Evolutionary conservation across 1,140 invertebrate species (phyloP).

Genomic region (Helicoverpa armigera): DNA sequence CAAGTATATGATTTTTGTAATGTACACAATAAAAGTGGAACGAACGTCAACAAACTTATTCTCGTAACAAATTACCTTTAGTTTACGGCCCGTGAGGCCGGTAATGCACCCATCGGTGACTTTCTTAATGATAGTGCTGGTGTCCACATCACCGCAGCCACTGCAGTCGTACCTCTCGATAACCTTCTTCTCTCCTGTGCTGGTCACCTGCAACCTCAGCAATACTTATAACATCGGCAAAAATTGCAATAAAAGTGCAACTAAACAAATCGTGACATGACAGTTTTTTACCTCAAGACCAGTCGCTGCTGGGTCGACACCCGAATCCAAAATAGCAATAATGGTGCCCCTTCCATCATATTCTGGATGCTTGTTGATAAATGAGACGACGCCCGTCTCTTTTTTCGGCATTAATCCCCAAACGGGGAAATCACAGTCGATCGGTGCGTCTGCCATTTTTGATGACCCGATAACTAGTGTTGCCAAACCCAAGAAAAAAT

Average conservation of each 20-base stretch:
- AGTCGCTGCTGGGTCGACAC: constrained; percentile 97
- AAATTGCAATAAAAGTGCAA: constrained; percentile 67
- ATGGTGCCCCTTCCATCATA: constrained; percentile 97
- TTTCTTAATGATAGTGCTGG: constrained; percentile 83
- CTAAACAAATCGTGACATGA: constrained; percentile 82
- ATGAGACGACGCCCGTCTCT: constrained; percentile 96
- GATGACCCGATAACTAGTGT: constrained; percentile 74
- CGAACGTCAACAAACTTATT: background rate
- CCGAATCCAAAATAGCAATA: constrained; percentile 99
- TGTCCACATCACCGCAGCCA: constrained; percentile 95
- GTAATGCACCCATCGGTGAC: constrained; percentile 91
- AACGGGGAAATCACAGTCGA: constrained; percentile 93
- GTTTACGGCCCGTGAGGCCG: constrained; percentile 94
- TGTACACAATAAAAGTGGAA: background rate
- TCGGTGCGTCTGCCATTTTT: constrained; percentile 88
- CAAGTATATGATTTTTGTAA: too few species aligned
- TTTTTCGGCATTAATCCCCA: constrained; percentile 97
- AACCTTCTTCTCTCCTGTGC: constrained; percentile 96
- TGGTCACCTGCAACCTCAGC: constrained; percentile 90
- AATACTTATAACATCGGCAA: constrained; percentile 55
- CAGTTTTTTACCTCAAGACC: constrained; percentile 94
- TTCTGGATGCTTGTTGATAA: constrained; percentile 96
- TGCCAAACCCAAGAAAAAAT: constrained; percentile 37
- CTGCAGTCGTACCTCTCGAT: constrained; percentile 98
- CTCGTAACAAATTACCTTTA: constrained; percentile 89